Conservation (phyloP, 2,888 invertebrate genomes). For the Atrina japonica region DNA sequence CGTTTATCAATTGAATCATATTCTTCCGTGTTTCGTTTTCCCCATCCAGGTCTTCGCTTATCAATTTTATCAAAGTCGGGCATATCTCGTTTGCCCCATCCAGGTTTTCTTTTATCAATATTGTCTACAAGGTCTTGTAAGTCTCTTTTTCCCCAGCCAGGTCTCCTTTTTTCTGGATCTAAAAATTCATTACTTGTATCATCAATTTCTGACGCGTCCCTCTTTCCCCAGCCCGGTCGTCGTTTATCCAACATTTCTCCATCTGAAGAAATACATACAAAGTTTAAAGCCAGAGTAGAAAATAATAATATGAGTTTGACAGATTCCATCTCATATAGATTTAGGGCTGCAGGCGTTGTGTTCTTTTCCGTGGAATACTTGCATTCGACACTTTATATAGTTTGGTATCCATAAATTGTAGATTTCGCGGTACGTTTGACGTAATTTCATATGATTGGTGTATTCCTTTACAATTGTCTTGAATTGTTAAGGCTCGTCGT, state of each 20-base stretch:
- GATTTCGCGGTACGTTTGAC: no score
- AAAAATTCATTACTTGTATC: slow-evolving; percentile 28
- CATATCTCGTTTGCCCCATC: slow-evolving; percentile 62
- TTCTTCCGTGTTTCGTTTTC: slow-evolving; percentile 51
- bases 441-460: no score
- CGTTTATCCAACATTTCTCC: slow-evolving; percentile 49
- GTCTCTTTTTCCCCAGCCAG: slow-evolving; percentile 62
- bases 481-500: no score
- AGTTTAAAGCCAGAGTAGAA: no score
- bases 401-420: no score
- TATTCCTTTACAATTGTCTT: no score
- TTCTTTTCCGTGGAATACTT: no score
- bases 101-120: slow-evolving; percentile 60
- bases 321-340: no score
- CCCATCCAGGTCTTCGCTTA: slow-evolving; percentile 65
- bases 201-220: slow-evolving; percentile 37
- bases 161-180: slow-evolving; percentile 56
- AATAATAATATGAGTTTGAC: no score
- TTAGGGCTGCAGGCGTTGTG: no score
- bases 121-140: slow-evolving; percentile 44
- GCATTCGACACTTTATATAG: no score
- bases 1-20: slow-evolving; percentile 55
- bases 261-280: slow-evolving; percentile 11
- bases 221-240: slow-evolving; percentile 66
- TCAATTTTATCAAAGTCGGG: slow-evolving; percentile 44